Evolutionary conservation across 2,113 vertebrate species (phyloP), one percentile per base, ranked within the genome.

Genomic region (Grantiella picta): DNA sequence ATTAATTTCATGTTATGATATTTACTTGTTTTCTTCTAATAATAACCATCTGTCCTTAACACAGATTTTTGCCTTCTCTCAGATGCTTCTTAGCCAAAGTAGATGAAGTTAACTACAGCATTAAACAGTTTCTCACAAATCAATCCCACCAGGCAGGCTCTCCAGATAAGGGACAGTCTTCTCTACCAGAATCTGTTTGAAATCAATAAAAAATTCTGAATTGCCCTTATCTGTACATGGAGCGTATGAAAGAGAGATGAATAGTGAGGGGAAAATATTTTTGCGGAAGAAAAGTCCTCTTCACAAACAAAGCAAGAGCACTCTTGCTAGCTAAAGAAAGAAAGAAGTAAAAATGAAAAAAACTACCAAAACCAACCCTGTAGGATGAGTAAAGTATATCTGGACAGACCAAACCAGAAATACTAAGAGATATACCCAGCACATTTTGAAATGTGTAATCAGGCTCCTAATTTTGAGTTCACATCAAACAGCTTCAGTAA

Each of bases 31-130:
- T 93, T 86, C 77, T 83, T 68, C 56, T 89, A 90, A 27, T 49
- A 86, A 71, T 40, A 94, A 75, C 77, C 52, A 78, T 83, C 72
- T 18, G 0, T 94, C 86, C 60, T 92, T 95, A 86, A 66, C 66
- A 95, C 6, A 60, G 45, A 68, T 75, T 93, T 96, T 81, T 90
- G 93, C 90, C 93, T 96, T 91, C 93, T 92, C 93, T 97, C 94
- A 96, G 82, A 75, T 33, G 88, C 94, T 95, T 96, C 92, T 95
- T 94, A 95, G 95, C 88, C 92, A 94, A 95, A 90, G 91, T 6
- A 95, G 91, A 91, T 86, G 54, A 93, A 93, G 28, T 90, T 78
- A 90, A 73, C 64, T 83, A 94, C n/a, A 73, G n/a, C 22, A 90
- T 28, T 68, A 42, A 93, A 92, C 44, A 82, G 19, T 60, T 94